phyloP scores from a whole-genome alignment of 2,888 invertebrate species.

The Hipparchia sbordonii region DNA sequence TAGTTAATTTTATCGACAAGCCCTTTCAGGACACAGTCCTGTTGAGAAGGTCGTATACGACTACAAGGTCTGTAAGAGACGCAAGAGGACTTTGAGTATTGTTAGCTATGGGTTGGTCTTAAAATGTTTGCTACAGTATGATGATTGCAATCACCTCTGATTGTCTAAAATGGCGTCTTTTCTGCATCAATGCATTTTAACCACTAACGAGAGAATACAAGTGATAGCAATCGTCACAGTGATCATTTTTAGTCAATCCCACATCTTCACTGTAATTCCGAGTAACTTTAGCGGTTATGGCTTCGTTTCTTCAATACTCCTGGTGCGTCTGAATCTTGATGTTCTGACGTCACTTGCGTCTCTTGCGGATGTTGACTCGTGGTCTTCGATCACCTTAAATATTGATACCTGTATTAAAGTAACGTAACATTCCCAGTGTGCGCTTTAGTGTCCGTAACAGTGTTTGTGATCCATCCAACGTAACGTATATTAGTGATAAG shows the following conservation, averaged over 20 bases:
- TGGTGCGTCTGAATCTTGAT: not conserved
- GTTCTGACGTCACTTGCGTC: not conserved
- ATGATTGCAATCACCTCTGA: too few species aligned
- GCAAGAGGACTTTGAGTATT: not conserved
- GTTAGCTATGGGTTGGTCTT: too few species aligned
- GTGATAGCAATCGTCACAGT: too few species aligned
- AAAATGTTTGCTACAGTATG: too few species aligned
- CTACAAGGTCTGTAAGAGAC: not conserved
- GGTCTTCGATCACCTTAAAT: slow-evolving; percentile 40
- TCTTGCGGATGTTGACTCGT: not conserved
- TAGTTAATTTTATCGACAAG: slow-evolving; percentile 58
- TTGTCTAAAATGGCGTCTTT: too few species aligned
- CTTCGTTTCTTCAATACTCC: not conserved
- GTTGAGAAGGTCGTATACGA: slow-evolving; percentile 32
- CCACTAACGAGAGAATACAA: too few species aligned
- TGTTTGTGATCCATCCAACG: slow-evolving; percentile 81
- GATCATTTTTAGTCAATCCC: too few species aligned
- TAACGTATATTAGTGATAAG: slow-evolving; percentile 70
- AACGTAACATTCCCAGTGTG: slow-evolving; percentile 81
- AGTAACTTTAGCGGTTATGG: not conserved
- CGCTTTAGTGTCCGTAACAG: slow-evolving; percentile 76
- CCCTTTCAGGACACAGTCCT: slow-evolving; percentile 56
- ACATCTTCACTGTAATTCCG: too few species aligned
- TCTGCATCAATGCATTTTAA: too few species aligned
- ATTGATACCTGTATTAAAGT: slow-evolving; percentile 80